Conservation (phyloP, 2,797 vertebrate genomes). For the Apodemus agrarius region DNA sequence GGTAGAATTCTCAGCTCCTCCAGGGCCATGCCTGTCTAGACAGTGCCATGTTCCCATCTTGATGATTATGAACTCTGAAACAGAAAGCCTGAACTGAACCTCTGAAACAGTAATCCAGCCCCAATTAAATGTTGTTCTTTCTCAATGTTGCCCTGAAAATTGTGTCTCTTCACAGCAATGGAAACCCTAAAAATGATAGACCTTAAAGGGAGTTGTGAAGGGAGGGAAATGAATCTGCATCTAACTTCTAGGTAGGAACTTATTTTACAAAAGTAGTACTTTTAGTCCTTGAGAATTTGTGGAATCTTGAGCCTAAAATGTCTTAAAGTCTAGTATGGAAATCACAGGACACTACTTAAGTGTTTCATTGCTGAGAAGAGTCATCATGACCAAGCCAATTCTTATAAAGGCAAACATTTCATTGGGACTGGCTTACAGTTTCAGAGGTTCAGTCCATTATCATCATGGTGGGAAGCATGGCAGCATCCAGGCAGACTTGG, state of each 20-base stretch:
- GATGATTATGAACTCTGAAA: background rate
- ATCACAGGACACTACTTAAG: background rate
- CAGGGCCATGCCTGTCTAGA: background rate
- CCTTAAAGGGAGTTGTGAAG: background rate
- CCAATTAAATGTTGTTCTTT: background rate
- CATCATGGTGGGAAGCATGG: background rate
- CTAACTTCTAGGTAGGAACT: background rate
- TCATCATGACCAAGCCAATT: background rate
- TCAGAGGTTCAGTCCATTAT: background rate
- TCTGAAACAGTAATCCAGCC: background rate
- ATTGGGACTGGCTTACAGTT: background rate
- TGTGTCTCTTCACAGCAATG: background rate
- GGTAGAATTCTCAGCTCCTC: background rate
- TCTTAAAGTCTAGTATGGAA: slow-evolving; percentile 8
- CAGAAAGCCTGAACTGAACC: too few species aligned
- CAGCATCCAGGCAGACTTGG: background rate
- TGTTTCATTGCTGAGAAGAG: background rate
- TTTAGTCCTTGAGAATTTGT: background rate
- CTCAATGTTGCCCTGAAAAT: background rate
- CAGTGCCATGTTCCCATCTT: background rate
- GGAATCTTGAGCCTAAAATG: background rate
- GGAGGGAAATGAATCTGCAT: too few species aligned
- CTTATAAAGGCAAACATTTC: background rate
- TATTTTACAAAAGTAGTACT: background rate
- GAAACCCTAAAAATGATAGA: background rate